Conservation (phyloP, 2,888 invertebrate genomes). For the Tetragnatha montana region DNA sequence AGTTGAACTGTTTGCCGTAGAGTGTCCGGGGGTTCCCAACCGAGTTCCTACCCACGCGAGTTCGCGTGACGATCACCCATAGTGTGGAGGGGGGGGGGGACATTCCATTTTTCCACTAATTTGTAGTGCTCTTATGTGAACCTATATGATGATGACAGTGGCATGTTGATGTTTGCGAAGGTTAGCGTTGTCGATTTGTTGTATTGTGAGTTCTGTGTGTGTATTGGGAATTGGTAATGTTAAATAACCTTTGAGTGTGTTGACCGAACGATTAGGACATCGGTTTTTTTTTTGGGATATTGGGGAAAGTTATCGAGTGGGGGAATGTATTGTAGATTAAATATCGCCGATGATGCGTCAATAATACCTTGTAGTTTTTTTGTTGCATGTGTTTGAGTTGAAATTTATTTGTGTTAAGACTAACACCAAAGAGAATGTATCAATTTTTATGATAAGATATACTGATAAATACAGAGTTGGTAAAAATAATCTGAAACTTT, state of each 20-base stretch:
- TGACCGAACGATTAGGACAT: neutral
- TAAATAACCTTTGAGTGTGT: neutral
- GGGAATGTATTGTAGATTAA: too few relatives aligned
- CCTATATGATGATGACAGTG: neutral
- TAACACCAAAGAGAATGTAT: too few relatives aligned
- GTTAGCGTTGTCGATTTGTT: neutral
- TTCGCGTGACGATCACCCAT: constrained; percentile 1
- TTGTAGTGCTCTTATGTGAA: neutral
- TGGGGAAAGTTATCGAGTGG: too few relatives aligned
- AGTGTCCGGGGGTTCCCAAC: neutral
- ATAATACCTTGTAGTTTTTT: too few relatives aligned
- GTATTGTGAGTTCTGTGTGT: neutral
- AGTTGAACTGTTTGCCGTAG: too few relatives aligned
- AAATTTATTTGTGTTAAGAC: too few relatives aligned
- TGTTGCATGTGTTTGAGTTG: too few relatives aligned
- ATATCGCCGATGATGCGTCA: too few relatives aligned
- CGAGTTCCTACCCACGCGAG: neutral
- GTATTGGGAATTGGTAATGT: neutral
- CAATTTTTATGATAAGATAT: too few relatives aligned
- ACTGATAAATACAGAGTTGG: too few relatives aligned
- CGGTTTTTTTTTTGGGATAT: too few relatives aligned
- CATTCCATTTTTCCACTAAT: constrained; percentile 8
- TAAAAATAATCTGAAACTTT: too few relatives aligned
- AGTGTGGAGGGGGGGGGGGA: neutral
- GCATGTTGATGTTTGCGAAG: neutral